Percentiles rank a stretch among this genome's conserved stretches.
phyloP scores from a whole-genome alignment of 2,888 invertebrate species.

The Lasioglossum villosulum region DNA sequence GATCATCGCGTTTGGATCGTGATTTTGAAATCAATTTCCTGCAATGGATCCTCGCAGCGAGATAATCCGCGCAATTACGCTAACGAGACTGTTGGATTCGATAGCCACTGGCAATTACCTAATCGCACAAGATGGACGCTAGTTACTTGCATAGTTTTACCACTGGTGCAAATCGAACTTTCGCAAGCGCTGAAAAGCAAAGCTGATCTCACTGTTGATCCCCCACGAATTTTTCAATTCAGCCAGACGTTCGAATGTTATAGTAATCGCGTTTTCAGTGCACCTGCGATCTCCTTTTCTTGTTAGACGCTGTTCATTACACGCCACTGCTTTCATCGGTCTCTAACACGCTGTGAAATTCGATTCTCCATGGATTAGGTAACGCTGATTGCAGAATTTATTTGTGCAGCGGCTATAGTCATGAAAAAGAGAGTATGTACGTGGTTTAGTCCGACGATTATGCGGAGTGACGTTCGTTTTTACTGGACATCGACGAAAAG shows the following conservation, averaged over 20 bases:
- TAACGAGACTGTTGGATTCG: conserved; percentile 33
- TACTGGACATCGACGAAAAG: neutral
- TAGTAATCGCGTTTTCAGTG: conserved; percentile 2
- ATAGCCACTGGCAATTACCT: conserved; percentile 16
- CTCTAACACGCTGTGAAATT: conserved; percentile 13
- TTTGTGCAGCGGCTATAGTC: neutral
- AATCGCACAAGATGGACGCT: neutral
- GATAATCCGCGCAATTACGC: conserved; percentile 32
- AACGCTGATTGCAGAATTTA: conserved; percentile 1
- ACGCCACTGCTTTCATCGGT: neutral
- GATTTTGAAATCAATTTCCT: conserved; percentile 30
- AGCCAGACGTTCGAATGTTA: neutral
- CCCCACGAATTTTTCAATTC: neutral
- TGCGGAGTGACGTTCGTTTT: neutral
- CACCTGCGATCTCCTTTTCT: neutral
- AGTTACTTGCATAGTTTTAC: conserved; percentile 15
- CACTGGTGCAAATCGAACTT: conserved; percentile 12
- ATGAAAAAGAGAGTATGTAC: neutral
- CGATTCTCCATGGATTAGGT: conserved; percentile 13
- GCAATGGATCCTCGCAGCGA: neutral
- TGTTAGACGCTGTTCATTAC: neutral
- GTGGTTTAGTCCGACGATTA: neutral
- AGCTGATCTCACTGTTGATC: neutral
- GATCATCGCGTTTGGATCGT: neutral
- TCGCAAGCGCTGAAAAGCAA: conserved; percentile 23